phyloP scores from a whole-genome alignment of 2,797 vertebrate species.

The Botia kubotai region DNA sequence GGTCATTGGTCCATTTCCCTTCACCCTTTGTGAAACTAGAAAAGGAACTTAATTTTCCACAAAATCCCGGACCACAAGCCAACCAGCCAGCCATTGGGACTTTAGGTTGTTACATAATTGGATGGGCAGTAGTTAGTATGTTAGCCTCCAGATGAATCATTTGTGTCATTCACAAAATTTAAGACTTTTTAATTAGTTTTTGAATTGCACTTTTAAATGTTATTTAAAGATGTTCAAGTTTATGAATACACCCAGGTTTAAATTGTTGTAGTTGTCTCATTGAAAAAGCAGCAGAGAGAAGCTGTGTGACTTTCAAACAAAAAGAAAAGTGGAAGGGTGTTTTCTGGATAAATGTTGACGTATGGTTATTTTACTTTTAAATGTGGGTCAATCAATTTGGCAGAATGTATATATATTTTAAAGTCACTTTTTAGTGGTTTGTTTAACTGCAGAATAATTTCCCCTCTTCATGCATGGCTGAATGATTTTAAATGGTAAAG shows the following conservation, averaged over 20 bases:
- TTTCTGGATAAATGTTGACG: background rate
- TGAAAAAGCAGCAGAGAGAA: background rate
- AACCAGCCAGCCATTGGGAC: conserved; percentile 9
- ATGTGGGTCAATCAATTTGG: background rate
- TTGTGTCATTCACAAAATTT: conserved; percentile 19
- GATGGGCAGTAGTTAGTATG: background rate
- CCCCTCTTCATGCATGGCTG: conserved; percentile 40
- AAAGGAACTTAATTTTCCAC: conserved; percentile 24
- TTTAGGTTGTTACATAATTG: conserved; percentile 30
- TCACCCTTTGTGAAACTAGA: conserved; percentile 19
- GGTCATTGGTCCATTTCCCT: conserved; percentile 13
- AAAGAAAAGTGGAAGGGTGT: background rate
- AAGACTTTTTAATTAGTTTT: conserved; percentile 6
- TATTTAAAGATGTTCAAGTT: background rate
- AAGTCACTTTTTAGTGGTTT: conserved; percentile 4
- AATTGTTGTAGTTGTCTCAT: background rate
- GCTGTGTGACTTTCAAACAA: background rate
- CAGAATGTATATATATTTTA: background rate
- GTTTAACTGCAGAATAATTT: conserved; percentile 20
- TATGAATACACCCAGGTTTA: background rate
- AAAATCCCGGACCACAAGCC: background rate
- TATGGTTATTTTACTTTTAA: conserved; percentile 2
- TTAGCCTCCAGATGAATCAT: conserved; percentile 34
- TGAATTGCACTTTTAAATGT: background rate
- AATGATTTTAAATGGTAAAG: conserved; percentile 44